Evolutionary conservation across 2,797 vertebrate genomes (phyloP).

Genomic region (Coendou prehensilis): DNA sequence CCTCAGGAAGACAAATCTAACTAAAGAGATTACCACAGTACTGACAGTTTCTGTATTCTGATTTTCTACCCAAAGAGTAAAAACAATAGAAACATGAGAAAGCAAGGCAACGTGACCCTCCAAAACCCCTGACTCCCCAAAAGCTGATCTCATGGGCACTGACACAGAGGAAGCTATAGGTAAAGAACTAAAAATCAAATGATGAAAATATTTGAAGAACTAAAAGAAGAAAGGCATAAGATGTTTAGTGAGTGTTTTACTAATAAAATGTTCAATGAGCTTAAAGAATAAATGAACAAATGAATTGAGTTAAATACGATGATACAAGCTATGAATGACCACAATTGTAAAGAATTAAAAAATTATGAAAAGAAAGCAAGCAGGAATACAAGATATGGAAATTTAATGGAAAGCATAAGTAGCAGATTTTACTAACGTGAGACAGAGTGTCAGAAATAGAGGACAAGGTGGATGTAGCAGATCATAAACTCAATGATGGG

Average conservation of each 20-base stretch:
- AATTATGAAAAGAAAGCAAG: background rate
- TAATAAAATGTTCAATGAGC: no score
- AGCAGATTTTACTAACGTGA: background rate
- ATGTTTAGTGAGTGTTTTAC: no score
- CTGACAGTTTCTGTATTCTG: no score
- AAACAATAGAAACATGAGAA: no score
- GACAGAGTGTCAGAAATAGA: background rate
- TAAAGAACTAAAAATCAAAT: background rate
- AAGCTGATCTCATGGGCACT: background rate
- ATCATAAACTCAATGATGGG: no score
- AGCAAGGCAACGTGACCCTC: no score
- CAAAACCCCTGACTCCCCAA: no score
- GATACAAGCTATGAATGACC: background rate
- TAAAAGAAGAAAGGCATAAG: no score
- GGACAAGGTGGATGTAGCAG: background rate
- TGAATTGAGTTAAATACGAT: no score
- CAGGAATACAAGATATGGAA: background rate
- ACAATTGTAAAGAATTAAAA: background rate
- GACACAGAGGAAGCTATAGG: background rate
- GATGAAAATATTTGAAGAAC: no score
- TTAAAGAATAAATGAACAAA: no score
- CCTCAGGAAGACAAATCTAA: background rate
- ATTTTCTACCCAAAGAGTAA: no score
- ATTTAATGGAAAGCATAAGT: background rate
- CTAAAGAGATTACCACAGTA: background rate